A percentile compares a stretch with the other conserved stretches of the same genome.
Conservation (phyloP, 2,113 vertebrate species). For the Pyxicephalus adspersus region DNA sequence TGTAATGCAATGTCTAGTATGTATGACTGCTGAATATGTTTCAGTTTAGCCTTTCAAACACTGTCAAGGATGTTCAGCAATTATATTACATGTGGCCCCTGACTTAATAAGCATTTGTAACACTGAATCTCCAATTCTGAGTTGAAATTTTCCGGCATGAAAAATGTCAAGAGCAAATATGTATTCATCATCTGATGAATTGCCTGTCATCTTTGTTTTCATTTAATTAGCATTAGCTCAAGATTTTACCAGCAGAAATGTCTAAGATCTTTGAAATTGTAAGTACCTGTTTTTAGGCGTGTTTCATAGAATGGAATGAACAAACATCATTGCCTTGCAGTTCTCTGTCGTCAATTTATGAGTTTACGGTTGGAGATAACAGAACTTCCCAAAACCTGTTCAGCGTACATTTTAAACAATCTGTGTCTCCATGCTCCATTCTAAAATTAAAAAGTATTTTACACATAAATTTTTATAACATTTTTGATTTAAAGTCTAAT, state of each 20-base stretch:
- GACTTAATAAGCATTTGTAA: conserved; percentile 53
- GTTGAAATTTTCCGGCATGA: conserved; percentile 27
- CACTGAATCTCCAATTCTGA: conserved; percentile 39
- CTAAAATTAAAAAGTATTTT: too few relatives aligned
- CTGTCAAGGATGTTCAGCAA: conserved; percentile 48
- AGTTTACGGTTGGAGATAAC: too few relatives aligned
- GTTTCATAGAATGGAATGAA: too few relatives aligned
- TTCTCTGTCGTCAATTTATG: too few relatives aligned
- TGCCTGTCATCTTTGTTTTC: conserved; percentile 51
- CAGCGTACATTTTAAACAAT: too few relatives aligned
- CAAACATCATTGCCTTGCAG: too few relatives aligned
- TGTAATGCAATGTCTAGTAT: conserved; percentile 33
- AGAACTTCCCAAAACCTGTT: too few relatives aligned
- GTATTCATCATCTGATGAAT: conserved; percentile 55
- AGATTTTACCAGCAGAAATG: conserved; percentile 41
- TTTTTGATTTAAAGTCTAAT: too few relatives aligned
- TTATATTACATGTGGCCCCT: conserved; percentile 55
- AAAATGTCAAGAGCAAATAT: conserved; percentile 53
- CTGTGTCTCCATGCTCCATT: too few relatives aligned
- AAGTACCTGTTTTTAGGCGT: conserved; percentile 5
- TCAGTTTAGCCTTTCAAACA: conserved; percentile 51
- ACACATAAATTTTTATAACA: too few relatives aligned
- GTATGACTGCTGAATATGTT: conserved; percentile 43
- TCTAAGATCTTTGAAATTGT: conserved; percentile 33
- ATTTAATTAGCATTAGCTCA: conserved; percentile 52